A percentile compares a stretch with the other conserved stretches of the same genome.
Evolutionary conservation across 2,888 invertebrate genomes (phyloP).

Genomic region (Tetropium fuscum): DNA sequence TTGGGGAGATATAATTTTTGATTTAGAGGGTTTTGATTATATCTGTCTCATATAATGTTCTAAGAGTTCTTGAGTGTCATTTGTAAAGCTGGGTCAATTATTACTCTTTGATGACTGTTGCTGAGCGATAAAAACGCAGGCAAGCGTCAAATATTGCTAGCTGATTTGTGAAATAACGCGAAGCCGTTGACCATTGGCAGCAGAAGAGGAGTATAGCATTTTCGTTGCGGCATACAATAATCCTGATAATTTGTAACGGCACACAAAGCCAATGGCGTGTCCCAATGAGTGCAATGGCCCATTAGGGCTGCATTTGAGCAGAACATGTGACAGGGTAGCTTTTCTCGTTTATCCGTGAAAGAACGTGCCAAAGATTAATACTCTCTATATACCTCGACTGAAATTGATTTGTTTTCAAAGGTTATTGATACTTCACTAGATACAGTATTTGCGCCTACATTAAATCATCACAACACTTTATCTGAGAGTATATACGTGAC

Average conservation of each 20-base stretch:
- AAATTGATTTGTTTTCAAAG: too few relatives aligned
- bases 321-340: constrained; percentile 42
- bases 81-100: constrained; percentile 4
- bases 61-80: too few relatives aligned
- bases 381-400: too few relatives aligned
- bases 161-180: constrained; percentile 44
- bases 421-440: too few relatives aligned
- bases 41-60: too few relatives aligned
- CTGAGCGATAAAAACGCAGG: constrained; percentile 40
- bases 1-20: too few relatives aligned
- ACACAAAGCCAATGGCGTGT: constrained; percentile 61
- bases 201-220: constrained; percentile 33
- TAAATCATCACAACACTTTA: too few relatives aligned
- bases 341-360: constrained; percentile 38
- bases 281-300: constrained; percentile 64
- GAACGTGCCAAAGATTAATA: too few relatives aligned
- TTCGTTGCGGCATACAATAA: constrained; percentile 21
- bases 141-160: constrained; percentile 41
- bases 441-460: too few relatives aligned
- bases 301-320: constrained; percentile 58
- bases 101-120: constrained; percentile 18
- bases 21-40: too few relatives aligned
- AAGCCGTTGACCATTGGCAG: constrained; percentile 32
- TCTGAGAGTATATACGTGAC: too few relatives aligned
- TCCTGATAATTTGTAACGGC: constrained; percentile 34